Conservation (phyloP, 2,113 vertebrate genomes). For the Apeltes quadracus region DNA sequence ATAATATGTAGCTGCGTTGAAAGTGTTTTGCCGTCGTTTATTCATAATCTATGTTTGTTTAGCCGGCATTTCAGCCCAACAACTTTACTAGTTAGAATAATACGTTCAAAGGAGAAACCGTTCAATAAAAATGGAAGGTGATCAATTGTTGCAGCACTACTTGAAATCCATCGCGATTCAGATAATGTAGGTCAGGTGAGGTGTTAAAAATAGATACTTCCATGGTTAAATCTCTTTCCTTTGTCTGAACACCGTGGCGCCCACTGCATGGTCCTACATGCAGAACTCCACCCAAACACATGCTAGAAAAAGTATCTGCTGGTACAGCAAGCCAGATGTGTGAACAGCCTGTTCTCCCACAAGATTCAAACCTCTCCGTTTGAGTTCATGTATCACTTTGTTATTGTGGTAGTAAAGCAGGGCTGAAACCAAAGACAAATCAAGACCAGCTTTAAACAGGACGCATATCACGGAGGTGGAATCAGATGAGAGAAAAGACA, state of each 20-base stretch:
- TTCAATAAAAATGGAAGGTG: too few species aligned
- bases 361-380: constrained; percentile 66
- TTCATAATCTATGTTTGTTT: constrained; percentile 30
- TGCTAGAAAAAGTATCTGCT: constrained; percentile 35
- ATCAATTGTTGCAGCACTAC: not conserved
- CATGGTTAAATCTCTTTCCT: constrained; percentile 9
- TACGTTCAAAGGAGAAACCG: too few species aligned
- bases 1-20: constrained; percentile 11
- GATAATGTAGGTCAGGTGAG: constrained; percentile 13
- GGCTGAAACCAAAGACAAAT: constrained; percentile 72
- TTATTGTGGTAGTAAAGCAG: constrained; percentile 46
- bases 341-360: constrained; percentile 68
- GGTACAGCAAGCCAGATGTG: constrained; percentile 67
- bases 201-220: constrained; percentile 6
- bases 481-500: constrained; percentile 63
- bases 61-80: not conserved
- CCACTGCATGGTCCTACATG: constrained; percentile 19
- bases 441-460: constrained; percentile 70
- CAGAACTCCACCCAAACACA: constrained; percentile 45
- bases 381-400: constrained; percentile 58
- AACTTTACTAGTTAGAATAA: too few species aligned
- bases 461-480: constrained; percentile 65
- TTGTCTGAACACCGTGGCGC: constrained; percentile 25
- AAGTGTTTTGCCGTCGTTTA: constrained; percentile 14
- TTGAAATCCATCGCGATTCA: not conserved